Conservation (phyloP, 2,113 vertebrate species). For the Carassius gibelio region DNA sequence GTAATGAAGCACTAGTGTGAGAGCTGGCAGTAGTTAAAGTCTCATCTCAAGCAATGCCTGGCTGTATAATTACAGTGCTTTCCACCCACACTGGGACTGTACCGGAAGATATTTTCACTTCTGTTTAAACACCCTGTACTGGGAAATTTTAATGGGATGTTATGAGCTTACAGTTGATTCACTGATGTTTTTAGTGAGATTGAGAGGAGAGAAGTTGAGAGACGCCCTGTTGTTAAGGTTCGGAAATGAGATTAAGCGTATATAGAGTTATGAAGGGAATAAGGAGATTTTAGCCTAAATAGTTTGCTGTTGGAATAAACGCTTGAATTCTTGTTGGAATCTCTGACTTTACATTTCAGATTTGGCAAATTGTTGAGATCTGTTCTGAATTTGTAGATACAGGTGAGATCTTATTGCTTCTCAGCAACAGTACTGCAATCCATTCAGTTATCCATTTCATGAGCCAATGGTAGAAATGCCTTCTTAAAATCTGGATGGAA, state of each 20-base stretch:
- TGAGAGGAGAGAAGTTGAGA: background rate
- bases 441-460: background rate
- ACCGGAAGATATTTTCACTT: background rate
- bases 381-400: no score
- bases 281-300: background rate
- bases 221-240: background rate
- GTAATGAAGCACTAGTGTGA: conserved; percentile 27
- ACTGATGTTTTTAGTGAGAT: background rate
- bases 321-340: background rate
- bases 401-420: background rate
- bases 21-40: conserved; percentile 23
- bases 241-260: background rate
- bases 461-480: background rate
- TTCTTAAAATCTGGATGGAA: background rate
- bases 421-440: background rate
- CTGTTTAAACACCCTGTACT: conserved; percentile 5
- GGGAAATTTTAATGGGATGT: conserved; percentile 12
- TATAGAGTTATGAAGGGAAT: background rate
- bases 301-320: background rate
- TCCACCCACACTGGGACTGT: conserved; percentile 15
- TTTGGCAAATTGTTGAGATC: background rate
- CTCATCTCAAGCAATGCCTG: conserved; percentile 10
- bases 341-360: background rate
- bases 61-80: conserved; percentile 25
- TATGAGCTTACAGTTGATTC: conserved; percentile 8